These are phyloP conservation scores for Palythoa grandiflora DNA, from an alignment of 92 coral and sea anemone species.

Conservation along the genomic window DNA sequence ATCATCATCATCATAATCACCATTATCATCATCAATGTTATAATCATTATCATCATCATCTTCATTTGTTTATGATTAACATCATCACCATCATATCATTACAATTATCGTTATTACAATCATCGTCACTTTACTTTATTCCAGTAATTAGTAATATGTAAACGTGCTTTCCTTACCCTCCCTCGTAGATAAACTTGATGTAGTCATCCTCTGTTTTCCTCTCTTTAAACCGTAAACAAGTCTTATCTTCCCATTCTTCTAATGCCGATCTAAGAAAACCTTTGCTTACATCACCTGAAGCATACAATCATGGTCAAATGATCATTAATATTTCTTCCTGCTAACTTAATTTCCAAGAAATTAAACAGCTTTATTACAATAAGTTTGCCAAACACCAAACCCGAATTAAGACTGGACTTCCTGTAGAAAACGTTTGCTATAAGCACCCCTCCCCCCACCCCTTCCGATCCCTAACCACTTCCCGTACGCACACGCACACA, in stretches of 20 bases:
- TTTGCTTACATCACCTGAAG: constrained; percentile 69
- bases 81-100: neutral
- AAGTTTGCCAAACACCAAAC: too few species aligned
- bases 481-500: too few species aligned
- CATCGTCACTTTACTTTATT: neutral
- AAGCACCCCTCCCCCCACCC: too few species aligned
- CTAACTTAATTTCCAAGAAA: too few species aligned
- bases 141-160: neutral
- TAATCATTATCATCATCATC: neutral
- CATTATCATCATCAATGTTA: neutral
- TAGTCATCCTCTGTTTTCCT: constrained; percentile 73
- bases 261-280: constrained; percentile 71
- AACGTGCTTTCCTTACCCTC: constrained; percentile 67
- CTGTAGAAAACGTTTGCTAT: too few species aligned
- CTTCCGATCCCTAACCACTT: too few species aligned
- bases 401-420: too few species aligned
- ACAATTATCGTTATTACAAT: neutral
- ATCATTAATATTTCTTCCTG: neutral
- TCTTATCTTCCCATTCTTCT: constrained; percentile 77
- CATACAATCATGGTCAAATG: neutral
- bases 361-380: too few species aligned
- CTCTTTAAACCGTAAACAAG: constrained; percentile 73
- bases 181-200: constrained; percentile 89
- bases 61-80: neutral
- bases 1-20: neutral